Conservation (phyloP, 37 sponge, comb jelly and placozoan genomes). For the Eunapius fragilis region DNA sequence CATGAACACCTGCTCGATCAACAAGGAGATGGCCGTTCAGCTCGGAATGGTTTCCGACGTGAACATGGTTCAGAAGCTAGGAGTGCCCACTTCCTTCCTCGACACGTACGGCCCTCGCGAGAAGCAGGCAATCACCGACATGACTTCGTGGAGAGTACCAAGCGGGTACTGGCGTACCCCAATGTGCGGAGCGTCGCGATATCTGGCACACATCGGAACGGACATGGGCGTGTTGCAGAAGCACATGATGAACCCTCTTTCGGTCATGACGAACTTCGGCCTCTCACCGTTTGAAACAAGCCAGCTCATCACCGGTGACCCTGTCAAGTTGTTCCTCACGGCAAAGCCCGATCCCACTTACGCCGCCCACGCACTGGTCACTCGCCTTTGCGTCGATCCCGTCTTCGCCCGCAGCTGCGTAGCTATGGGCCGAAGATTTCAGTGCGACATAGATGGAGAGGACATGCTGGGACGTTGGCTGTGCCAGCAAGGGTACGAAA, state of each 20-base stretch:
- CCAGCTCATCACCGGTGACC: neutral
- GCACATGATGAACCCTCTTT: neutral
- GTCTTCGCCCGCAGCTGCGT: neutral
- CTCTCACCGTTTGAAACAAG: neutral
- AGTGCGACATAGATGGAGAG: neutral
- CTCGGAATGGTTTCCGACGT: neutral
- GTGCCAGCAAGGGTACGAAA: neutral
- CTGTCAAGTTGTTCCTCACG: neutral
- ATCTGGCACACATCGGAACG: neutral
- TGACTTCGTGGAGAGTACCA: neutral
- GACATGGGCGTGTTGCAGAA: neutral
- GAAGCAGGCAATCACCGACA: neutral
- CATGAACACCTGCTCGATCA: neutral
- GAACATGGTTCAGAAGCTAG: neutral
- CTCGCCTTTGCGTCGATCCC: neutral
- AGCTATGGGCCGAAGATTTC: neutral
- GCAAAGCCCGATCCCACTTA: neutral
- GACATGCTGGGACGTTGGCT: neutral
- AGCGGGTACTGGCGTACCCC: neutral
- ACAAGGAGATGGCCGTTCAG: neutral
- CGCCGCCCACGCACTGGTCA: neutral
- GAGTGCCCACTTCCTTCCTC: neutral
- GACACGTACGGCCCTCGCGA: neutral
- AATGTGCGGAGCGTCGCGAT: neutral
- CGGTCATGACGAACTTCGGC: neutral